A percentile compares a stretch with the other conserved stretches of the same genome.
phyloP scores from a whole-genome alignment of 2,797 vertebrate genomes.

The Chaenodraco wilsoni region DNA sequence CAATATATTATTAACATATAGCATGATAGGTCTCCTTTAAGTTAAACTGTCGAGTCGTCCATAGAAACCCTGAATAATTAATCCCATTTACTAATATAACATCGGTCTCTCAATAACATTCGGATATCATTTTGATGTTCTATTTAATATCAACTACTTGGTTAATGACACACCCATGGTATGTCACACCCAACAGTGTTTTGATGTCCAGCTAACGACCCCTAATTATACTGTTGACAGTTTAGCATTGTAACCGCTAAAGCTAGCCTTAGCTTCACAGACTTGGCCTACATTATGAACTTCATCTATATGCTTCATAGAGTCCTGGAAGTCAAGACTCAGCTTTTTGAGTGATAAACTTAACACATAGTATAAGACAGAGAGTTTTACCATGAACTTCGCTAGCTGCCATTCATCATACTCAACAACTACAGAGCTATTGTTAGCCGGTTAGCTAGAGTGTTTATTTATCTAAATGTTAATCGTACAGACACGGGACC shows the following conservation, averaged over 20 bases:
- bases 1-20: no score
- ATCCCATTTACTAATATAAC: neutral
- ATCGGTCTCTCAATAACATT: neutral
- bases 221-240: constrained; percentile 5
- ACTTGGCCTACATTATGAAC: neutral
- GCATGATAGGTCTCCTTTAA: no score
- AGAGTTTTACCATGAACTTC: neutral
- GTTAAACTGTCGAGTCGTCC: neutral
- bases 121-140: neutral
- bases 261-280: constrained; percentile 3
- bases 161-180: neutral
- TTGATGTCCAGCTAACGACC: neutral
- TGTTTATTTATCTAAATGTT: neutral
- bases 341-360: neutral
- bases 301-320: no score
- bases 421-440: neutral
- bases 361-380: neutral
- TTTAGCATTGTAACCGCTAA: neutral
- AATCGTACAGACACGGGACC: neutral
- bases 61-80: neutral
- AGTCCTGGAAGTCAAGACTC: neutral
- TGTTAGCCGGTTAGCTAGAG: neutral
- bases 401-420: neutral
- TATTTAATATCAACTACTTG: neutral
- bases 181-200: neutral